Conservation (phyloP, 2,797 vertebrate species). For the Rhinoraja longicauda region DNA sequence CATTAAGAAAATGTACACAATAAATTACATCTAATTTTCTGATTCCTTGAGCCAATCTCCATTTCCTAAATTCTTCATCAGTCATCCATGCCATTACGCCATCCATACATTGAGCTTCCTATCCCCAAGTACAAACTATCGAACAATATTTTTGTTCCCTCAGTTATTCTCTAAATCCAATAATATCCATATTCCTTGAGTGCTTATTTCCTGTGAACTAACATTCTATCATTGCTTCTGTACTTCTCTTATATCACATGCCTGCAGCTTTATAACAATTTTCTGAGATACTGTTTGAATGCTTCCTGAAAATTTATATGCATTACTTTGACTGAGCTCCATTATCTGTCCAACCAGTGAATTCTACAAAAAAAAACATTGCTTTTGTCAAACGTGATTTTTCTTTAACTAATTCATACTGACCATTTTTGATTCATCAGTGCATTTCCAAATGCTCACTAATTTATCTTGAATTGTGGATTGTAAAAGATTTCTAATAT, state of each 20-base stretch:
- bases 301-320: not conserved
- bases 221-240: not conserved
- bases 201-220: not conserved
- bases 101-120: not conserved
- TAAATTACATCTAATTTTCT: not conserved
- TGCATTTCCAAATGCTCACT: not conserved
- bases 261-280: not conserved
- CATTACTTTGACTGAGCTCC: not conserved
- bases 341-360: not conserved
- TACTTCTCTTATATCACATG: not conserved
- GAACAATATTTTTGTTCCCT: not conserved
- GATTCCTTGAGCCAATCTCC: not conserved
- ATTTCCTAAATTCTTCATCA: not conserved
- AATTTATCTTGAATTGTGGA: constrained; percentile 1
- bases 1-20: not conserved
- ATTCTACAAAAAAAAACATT: not conserved
- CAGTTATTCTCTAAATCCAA: not conserved
- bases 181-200: not conserved
- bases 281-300: not conserved
- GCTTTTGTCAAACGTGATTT: not conserved
- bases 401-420: not conserved
- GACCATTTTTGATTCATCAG: not conserved
- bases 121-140: not conserved
- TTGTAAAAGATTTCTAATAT: not conserved
- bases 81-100: not conserved